Evolutionary conservation across 2,113 vertebrate genomes (phyloP).

Genomic region (Onychorhynchus coronatus): DNA sequence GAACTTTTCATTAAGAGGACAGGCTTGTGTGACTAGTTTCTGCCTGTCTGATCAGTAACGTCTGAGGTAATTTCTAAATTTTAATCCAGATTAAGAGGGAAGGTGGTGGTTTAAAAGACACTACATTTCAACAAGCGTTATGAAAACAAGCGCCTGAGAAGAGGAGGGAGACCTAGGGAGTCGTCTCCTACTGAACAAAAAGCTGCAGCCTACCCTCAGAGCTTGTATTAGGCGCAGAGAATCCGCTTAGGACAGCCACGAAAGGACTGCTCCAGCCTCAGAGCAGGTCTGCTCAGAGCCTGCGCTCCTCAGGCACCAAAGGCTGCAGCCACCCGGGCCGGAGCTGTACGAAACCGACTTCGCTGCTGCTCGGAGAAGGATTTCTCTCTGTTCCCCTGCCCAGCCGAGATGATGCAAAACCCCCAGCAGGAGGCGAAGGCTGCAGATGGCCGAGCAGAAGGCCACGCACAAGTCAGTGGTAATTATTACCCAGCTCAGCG

Average conservation of each 20-base stretch:
- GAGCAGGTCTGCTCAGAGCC: neutral
- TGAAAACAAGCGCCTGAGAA: neutral
- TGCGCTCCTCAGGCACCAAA: neutral
- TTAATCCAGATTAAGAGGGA: neutral
- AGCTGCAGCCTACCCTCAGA: neutral
- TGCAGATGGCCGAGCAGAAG: neutral
- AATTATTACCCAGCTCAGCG: neutral
- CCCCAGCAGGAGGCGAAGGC: neutral
- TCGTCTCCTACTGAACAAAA: neutral
- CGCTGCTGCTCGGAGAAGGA: neutral
- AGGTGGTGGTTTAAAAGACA: neutral
- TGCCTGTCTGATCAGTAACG: neutral
- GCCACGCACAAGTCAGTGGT: neutral
- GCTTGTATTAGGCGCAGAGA: neutral
- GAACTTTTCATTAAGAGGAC: neutral
- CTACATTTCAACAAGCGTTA: neutral
- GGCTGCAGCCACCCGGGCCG: neutral
- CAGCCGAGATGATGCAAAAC: rapidly evolving
- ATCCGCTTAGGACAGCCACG: neutral
- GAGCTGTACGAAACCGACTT: neutral
- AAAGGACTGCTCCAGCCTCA: neutral
- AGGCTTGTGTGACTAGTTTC: neutral
- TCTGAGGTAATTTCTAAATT: neutral
- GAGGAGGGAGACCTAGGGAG: neutral
- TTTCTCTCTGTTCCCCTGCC: neutral